Percentiles rank a stretch among this genome's conserved stretches.
phyloP scores from a whole-genome alignment of 2,888 invertebrate species.

The Melieria crassipennis region DNA sequence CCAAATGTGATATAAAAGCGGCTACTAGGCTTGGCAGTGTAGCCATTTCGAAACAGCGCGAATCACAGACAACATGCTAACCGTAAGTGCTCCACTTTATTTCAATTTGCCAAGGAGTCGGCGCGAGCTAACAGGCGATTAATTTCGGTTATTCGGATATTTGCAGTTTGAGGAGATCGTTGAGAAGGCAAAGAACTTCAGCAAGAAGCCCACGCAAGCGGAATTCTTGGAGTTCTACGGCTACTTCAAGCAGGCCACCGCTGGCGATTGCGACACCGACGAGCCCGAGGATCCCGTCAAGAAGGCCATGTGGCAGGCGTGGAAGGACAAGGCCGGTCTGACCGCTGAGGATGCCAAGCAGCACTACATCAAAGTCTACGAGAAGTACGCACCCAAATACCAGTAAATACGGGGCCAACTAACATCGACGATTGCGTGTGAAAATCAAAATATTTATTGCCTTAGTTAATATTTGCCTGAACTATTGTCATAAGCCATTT shows the following conservation, averaged over 20 bases:
- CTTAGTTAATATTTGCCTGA: too few species aligned
- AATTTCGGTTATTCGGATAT: constrained; percentile 3
- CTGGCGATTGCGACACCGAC: constrained; percentile 83
- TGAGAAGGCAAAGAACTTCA: constrained; percentile 78
- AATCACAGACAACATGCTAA: constrained; percentile 48
- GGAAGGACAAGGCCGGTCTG: constrained; percentile 85
- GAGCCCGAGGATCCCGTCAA: constrained; percentile 89
- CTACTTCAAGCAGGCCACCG: constrained; percentile 83
- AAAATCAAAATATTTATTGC: too few species aligned
- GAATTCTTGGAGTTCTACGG: constrained; percentile 86
- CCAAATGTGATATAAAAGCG: too few species aligned
- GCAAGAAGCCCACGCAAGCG: constrained; percentile 76
- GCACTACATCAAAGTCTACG: constrained; percentile 80
- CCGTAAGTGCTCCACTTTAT: constrained; percentile 48
- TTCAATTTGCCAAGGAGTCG: not conserved
- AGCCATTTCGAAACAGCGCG: too few species aligned
- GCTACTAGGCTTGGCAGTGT: too few species aligned
- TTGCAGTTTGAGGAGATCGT: constrained; percentile 78
- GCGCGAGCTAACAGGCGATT: too few species aligned
- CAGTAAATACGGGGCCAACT: constrained; percentile 40
- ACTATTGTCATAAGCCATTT: too few species aligned
- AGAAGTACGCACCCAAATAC: constrained; percentile 68
- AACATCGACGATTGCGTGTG: too few species aligned
- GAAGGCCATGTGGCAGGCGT: constrained; percentile 93
- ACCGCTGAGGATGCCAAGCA: constrained; percentile 81